Conservation (phyloP, 2,113 vertebrate genomes). For the Pithys albifrons region DNA sequence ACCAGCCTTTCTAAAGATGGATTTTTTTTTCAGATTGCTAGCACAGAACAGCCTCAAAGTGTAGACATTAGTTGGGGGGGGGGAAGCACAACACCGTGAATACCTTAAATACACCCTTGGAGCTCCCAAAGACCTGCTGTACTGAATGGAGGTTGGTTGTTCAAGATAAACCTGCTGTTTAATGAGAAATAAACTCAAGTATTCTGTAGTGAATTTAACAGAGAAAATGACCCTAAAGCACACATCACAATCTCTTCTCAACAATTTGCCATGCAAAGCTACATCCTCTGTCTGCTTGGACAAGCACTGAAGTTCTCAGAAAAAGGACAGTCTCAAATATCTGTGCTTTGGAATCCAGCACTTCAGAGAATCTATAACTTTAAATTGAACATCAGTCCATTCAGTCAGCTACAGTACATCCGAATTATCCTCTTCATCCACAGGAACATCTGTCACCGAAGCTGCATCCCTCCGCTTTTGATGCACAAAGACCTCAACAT, state of each 20-base stretch:
- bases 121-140: slow-evolving; percentile 35
- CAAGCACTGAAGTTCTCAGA: slow-evolving; percentile 66
- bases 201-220: slow-evolving; percentile 20
- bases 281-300: slow-evolving; percentile 61
- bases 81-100: neutral
- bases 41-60: neutral
- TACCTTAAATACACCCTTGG: slow-evolving; percentile 9
- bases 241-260: slow-evolving; percentile 1
- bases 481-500: slow-evolving; percentile 81
- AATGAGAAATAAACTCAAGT: slow-evolving; percentile 36
- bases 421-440: slow-evolving; percentile 83
- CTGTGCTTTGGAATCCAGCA: slow-evolving; percentile 64
- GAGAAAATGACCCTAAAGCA: slow-evolving; percentile 29
- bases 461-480: slow-evolving; percentile 80
- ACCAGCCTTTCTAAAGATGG: slow-evolving; percentile 12
- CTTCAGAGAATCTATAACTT: slow-evolving; percentile 67
- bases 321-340: slow-evolving; percentile 60
- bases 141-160: slow-evolving; percentile 51
- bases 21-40: slow-evolving; percentile 19
- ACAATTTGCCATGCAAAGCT: slow-evolving; percentile 37
- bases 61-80: neutral
- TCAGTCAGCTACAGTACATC: slow-evolving; percentile 81
- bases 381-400: slow-evolving; percentile 77
- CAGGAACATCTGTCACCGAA: slow-evolving; percentile 79
- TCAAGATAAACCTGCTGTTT: slow-evolving; percentile 48